Percentiles rank a stretch among this genome's conserved stretches.
Evolutionary conservation across 2,888 invertebrate genomes (phyloP).

Genomic region (Amiota mariae): DNA sequence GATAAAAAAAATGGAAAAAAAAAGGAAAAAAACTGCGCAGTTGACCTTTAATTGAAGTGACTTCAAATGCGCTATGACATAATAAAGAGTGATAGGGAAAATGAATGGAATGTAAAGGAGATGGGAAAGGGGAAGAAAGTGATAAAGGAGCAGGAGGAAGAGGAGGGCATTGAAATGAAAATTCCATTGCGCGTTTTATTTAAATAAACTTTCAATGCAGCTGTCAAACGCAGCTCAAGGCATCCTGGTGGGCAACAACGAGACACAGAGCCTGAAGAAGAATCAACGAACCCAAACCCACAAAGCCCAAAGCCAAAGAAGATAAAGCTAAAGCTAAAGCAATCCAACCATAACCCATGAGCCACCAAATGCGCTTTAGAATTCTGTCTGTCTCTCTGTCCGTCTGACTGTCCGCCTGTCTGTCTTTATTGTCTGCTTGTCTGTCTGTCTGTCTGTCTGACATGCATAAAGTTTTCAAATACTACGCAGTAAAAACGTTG

Average conservation of each 20-base stretch:
- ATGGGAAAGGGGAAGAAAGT: not conserved
- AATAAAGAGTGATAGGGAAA: no score
- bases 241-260: no score
- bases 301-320: no score
- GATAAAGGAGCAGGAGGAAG: not conserved
- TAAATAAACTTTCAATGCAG: conserved; percentile 38
- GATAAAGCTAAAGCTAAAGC: conserved; percentile 45
- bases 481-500: conserved; percentile 11
- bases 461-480: conserved; percentile 17
- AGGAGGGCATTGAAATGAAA: not conserved
- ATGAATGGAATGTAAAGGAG: no score
- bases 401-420: no score
- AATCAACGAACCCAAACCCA: conserved; percentile 37
- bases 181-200: not conserved
- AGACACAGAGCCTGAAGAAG: no score
- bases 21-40: not conserved
- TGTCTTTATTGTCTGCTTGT: no score
- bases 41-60: conserved; percentile 47
- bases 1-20: not conserved
- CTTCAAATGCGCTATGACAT: conserved; percentile 20
- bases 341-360: conserved; percentile 24
- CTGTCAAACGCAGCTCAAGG: conserved; percentile 55
- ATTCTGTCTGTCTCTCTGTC: no score
- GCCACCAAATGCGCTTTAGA: no score
- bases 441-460: not conserved